These are phyloP conservation scores for Drosophila murphyi DNA, from an alignment of 1,140 invertebrate species.

Conservation along the genomic window DNA sequence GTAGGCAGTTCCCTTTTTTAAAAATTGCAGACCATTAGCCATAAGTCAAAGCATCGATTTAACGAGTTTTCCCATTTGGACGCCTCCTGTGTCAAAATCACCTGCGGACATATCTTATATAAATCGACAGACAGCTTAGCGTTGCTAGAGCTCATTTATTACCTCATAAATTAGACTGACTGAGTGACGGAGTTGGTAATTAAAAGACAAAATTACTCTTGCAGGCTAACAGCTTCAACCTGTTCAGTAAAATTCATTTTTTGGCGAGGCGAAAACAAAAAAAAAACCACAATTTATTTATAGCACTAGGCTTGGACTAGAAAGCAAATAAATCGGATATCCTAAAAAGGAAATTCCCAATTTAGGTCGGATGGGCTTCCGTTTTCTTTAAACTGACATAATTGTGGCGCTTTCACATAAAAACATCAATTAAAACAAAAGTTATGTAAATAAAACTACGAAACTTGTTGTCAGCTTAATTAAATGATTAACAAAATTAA, in stretches of 20 bases:
- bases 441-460: too few species aligned
- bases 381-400: too few species aligned
- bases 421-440: not conserved
- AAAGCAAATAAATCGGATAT: slow-evolving; percentile 20
- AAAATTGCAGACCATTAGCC: not conserved
- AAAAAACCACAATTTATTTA: slow-evolving; percentile 12
- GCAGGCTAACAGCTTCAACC: not conserved
- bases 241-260: not conserved
- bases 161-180: slow-evolving; percentile 35
- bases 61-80: slow-evolving; percentile 17
- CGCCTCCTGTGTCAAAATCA: slow-evolving; percentile 7
- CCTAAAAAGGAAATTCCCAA: not conserved
- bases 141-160: slow-evolving; percentile 4
- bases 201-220: slow-evolving; percentile 22
- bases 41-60: not conserved
- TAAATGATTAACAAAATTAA: too few species aligned
- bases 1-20: not conserved
- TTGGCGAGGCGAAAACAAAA: slow-evolving; percentile 2
- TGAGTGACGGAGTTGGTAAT: slow-evolving; percentile 28
- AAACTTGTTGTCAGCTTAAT: too few species aligned
- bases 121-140: slow-evolving; percentile 29
- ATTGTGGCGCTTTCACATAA: not conserved
- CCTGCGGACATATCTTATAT: slow-evolving; percentile 21
- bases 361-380: too few species aligned
- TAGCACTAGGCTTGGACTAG: not conserved